Base-by-base conservation (phyloP, 2,113 vertebrate species). In the Acinonyx jubatus region DNA sequence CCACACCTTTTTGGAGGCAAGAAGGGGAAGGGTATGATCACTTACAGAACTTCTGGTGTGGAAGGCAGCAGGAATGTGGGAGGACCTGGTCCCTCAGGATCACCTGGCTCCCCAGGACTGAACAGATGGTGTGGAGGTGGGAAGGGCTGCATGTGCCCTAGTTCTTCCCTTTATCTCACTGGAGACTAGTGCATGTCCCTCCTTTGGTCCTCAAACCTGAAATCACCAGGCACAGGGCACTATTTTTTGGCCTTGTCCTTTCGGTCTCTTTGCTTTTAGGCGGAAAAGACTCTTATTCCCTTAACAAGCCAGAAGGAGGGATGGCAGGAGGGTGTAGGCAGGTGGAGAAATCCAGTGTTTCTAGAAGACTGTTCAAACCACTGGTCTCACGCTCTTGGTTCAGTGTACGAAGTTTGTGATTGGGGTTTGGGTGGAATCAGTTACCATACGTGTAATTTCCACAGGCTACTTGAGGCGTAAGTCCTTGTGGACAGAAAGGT, bases 21-120 rank as follows among this genome's bases (percentile, higher is more conserved):
- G 68, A 82, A 52, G 65, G 81, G 45, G 45, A 73, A 45, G 57
- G 36, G 55, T 76, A 69, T 27, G n/a, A 63, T 76, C 52, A 31
- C 50, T 79, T 73, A 66, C 29, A 94, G 74, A 91, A 89, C 48
- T 89, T 65, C 23, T 41, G 55, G 65, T 41, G 50, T 92, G 50
- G 82, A 69, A 80, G 57, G 73, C 48, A 74, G 80, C 48, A 36
- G 33, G 27, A 38, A 31, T 94, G 85, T 76, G 38, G 93, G 92
- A 94, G 65, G 84, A 12, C 65, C 93, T 76, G 63, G 76, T 81
- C 85, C 85, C 52, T 89, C 48, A 52, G 82, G 93, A 52, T 94
- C 55, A 38, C 86, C 68, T 93, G 65, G 86, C 76, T 95, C 31
- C 41, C 74, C 19, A 10, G 74, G 29, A 63, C 33, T 57, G 27